Conservation (phyloP, 2,797 vertebrate species). For the Menidia menidia region DNA sequence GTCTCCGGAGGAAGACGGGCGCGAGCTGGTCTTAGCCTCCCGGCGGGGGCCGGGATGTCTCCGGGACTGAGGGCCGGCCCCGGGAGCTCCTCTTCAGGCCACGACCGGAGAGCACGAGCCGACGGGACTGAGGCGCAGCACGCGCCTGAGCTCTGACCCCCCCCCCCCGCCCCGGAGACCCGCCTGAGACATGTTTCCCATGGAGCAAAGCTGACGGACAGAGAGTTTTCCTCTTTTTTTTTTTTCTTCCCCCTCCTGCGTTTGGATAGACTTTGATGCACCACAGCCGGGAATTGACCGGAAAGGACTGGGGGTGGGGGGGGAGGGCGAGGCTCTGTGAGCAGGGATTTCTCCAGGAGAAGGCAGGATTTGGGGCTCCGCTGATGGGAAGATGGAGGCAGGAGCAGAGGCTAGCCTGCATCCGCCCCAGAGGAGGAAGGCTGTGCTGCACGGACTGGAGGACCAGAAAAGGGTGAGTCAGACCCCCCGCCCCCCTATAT, state of each 20-base stretch:
- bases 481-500: slow-evolving; percentile 20
- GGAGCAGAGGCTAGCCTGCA: slow-evolving; percentile 88
- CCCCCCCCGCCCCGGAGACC: slow-evolving; percentile 1
- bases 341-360: slow-evolving; percentile 53
- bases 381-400: slow-evolving; percentile 90
- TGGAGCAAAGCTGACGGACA: slow-evolving; percentile 75
- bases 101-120: slow-evolving; percentile 49
- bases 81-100: slow-evolving; percentile 56
- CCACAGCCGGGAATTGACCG: slow-evolving; percentile 33
- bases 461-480: slow-evolving; percentile 97
- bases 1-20: slow-evolving; percentile 55
- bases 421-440: slow-evolving; percentile 90
- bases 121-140: slow-evolving; percentile 47
- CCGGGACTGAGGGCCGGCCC: slow-evolving; percentile 66
- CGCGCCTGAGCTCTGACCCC: slow-evolving; percentile 56
- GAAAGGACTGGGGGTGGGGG: slow-evolving; percentile 21
- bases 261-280: slow-evolving; percentile 66
- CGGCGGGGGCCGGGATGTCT: slow-evolving; percentile 78
- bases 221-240: slow-evolving; percentile 16
- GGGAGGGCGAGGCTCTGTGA: slow-evolving; percentile 66
- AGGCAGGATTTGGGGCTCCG: slow-evolving; percentile 56
- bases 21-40: slow-evolving; percentile 79
- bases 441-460: slow-evolving; percentile 92
- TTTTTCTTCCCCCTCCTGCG: neutral
- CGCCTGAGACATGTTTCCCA: slow-evolving; percentile 46